phyloP scores from a whole-genome alignment of 2,888 invertebrate genomes.

The Drosophila demipolita region DNA sequence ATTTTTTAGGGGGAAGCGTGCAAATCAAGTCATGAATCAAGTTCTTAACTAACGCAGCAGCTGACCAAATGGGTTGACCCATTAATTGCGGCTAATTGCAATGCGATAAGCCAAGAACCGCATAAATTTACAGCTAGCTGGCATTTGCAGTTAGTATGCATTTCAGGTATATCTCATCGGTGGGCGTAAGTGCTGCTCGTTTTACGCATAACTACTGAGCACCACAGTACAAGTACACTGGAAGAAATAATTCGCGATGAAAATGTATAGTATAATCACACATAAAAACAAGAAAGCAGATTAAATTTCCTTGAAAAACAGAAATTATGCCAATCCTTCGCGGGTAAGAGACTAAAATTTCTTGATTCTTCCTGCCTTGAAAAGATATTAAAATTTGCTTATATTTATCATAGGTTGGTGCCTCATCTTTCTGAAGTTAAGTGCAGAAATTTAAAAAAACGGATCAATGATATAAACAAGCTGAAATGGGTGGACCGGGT shows the following conservation, averaged over 20 bases:
- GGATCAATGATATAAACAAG: background rate
- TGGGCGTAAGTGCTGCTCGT: slow-evolving; percentile 24
- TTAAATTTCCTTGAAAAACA: background rate
- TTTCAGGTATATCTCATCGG: slow-evolving; percentile 23
- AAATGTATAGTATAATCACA: background rate
- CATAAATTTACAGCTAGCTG: slow-evolving; percentile 13
- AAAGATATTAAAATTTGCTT: no score
- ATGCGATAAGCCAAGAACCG: slow-evolving; percentile 30
- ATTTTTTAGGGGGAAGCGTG: slow-evolving; percentile 10
- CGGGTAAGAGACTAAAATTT: background rate
- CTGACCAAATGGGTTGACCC: slow-evolving; percentile 39
- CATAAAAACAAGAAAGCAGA: background rate
- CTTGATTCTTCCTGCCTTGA: background rate
- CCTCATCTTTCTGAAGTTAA: background rate
- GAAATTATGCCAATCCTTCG: background rate
- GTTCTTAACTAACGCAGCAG: slow-evolving; percentile 30
- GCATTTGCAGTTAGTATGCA: slow-evolving; percentile 5
- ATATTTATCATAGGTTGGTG: background rate
- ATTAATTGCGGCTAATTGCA: slow-evolving; percentile 60
- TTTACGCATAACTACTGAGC: slow-evolving; percentile 14
- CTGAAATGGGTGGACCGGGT: background rate
- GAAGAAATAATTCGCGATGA: background rate
- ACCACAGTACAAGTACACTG: background rate
- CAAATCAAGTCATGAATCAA: slow-evolving; percentile 16
- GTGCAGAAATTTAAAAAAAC: no score